Evolutionary conservation across 2,888 invertebrate genomes (phyloP), one percentile per base, ranked within the genome.

Genomic region (Thumatha senex): DNA sequence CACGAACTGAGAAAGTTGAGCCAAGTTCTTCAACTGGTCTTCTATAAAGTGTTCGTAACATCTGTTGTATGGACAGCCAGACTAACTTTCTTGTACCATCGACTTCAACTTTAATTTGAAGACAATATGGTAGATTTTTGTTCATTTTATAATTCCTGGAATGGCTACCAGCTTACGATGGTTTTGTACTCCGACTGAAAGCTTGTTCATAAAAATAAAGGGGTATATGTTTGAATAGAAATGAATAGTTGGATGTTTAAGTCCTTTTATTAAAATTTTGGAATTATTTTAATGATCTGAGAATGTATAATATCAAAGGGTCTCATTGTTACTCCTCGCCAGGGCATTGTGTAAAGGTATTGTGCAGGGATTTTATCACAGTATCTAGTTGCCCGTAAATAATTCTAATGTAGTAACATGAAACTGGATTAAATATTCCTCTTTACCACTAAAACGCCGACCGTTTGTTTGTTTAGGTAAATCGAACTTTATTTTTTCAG

Each of bases 21-120:
- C 61, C 61, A 74, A 82, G 74, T 82, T 77, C 77, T 71, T 76
- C 74, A 75, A 77, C 64, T 70, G 61, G 67, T 67, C 81, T 78
- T 70, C 73, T 75, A 76, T 76, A 78, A 82, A 86, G 79, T 79
- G 80, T 72, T 77, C 70, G 85, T 73, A 87, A 87, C 87, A 88
- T 84, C 85, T 88, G 87, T 84, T 86, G 83, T 86, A 82, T 84
- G 82, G 78, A 81, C 80, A 80, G 73, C 65, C 61, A 42, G 53
- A 54, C 76, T 67, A 80, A 76, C 62, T 72, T 73, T 46, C 12
- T 49, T 49, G 5, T 56, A 40, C 72, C 44, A 29, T 34, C 30
- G 2, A 8, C 7, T 29, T 7, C 11, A 38, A 56, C 62, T 56
- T 63, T 80, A 72, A 54, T 0, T 2, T 14, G 0, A 12, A 8